Conservation (phyloP, 2,113 vertebrate species). For the Cinclus mexicanus region DNA sequence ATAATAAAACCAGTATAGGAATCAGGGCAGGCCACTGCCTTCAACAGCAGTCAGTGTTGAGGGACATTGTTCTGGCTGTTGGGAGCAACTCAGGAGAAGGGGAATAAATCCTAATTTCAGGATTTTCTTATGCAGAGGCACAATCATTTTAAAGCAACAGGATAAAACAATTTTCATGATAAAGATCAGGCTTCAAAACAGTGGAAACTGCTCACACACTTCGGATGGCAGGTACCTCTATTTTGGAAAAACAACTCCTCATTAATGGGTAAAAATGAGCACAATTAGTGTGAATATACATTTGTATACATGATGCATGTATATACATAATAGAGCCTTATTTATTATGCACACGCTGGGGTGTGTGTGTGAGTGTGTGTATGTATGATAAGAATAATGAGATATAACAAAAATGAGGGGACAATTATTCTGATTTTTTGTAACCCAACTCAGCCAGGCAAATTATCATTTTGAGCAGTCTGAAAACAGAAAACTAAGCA, state of each 20-base stretch:
- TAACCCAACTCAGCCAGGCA: background rate
- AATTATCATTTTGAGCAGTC: conserved; percentile 17
- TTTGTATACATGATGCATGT: background rate
- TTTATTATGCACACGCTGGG: background rate
- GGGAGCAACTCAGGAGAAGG: background rate
- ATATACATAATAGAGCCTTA: background rate
- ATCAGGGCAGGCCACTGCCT: background rate
- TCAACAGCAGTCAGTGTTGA: background rate
- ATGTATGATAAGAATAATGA: conserved; percentile 47
- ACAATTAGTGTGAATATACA: background rate
- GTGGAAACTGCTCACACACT: background rate
- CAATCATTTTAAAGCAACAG: background rate
- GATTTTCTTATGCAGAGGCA: background rate
- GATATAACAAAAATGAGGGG: conserved; percentile 12
- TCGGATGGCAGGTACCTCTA: background rate
- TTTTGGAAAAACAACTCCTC: background rate
- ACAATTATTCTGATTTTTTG: conserved; percentile 19
- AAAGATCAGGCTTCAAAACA: background rate
- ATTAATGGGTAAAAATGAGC: conserved; percentile 22
- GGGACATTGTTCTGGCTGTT: background rate
- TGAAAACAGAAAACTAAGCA: background rate
- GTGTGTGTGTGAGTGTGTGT: background rate
- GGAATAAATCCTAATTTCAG: background rate
- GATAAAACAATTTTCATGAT: background rate
- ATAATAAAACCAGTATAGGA: background rate